Evolutionary conservation across 2,113 vertebrate species (phyloP), one percentile per base, ranked within the genome.

Genomic region (Phyllopteryx taeniolatus): DNA sequence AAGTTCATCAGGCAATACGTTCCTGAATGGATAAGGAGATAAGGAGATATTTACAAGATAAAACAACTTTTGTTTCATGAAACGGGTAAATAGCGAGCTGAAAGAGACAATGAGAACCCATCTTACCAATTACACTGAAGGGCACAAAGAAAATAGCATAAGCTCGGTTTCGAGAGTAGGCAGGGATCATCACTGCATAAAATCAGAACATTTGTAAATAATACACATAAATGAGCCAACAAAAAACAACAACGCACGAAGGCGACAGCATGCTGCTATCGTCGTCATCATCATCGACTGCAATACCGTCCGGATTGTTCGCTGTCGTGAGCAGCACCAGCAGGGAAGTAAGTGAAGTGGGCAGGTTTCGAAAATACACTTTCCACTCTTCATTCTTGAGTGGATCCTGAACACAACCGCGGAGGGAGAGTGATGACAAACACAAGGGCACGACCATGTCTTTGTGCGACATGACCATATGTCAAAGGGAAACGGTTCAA

Each of bases 1-100:
- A 99, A 85, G 85, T 98, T 99, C 97, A 99, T 99, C 83, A 99
- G 73, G 80, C 96, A 98, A 84, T 97, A 93, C 67, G 96, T 99
- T 78, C 98, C 98, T 99, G 83, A 4, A n/a, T n/a, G n/a, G n/a
- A n/a, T n/a, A 3, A 67, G 57, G 68, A 73, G n/a, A 39, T 10
- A 44, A 47, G 1, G 17, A 22, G 46, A 20, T 15, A 69, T 42
- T n/a, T 22, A 22, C 20, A 15, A 17, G 19, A 31, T 1, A 35
- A 56, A 56, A 57, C 19, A 39, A 69, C 5, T 9, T 15, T 22
- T 46, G 0, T 44, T 49, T 67, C 65, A 35, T 35, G 14, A 19
- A 63, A 63, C 17, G 0, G 33, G 61, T 42, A 63, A 66, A 61
- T 19, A 61, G 19, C 17, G 13, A 35, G 47, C 43, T 47, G n/a